A percentile compares a stretch with the other conserved stretches of the same genome.
These are phyloP conservation scores for Centropus unirufus DNA, from an alignment of 2,113 vertebrate species.

Conservation along the genomic window DNA sequence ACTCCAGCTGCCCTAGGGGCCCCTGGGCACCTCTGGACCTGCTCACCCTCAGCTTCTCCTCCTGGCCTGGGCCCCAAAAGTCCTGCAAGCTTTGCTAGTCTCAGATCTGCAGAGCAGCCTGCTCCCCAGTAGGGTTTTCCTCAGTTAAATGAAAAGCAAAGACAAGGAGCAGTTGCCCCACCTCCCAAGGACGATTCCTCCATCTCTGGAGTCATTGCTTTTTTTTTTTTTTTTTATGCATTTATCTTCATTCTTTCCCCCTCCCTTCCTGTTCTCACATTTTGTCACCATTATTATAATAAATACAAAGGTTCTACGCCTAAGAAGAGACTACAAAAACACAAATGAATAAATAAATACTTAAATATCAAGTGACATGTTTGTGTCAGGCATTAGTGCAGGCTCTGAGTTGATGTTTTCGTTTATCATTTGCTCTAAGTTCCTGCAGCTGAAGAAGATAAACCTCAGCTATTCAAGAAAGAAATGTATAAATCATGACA, in stretches of 20 bases:
- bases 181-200: neutral
- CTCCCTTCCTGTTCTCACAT: conserved; percentile 34
- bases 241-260: neutral
- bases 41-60: neutral
- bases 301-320: conserved; percentile 62
- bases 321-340: conserved; percentile 74
- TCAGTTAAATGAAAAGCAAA: neutral
- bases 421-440: conserved; percentile 68
- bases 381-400: conserved; percentile 71
- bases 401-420: conserved; percentile 65
- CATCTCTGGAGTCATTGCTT: neutral
- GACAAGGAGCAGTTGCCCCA: rapidly evolving
- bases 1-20: neutral
- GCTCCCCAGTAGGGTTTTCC: neutral
- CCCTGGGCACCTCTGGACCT: neutral
- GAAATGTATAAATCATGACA: conserved; percentile 35
- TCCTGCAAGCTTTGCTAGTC: no score
- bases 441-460: conserved; percentile 42
- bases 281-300: conserved; percentile 66
- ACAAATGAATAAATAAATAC: conserved; percentile 79
- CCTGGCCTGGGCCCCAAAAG: neutral
- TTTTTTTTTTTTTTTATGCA: neutral
- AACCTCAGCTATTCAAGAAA: conserved; percentile 30
- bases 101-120: rapidly evolving
- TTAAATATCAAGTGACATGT: conserved; percentile 74